These are phyloP conservation scores for Poeciliopsis retropinna DNA, from an alignment of 2,113 vertebrate genomes.

Conservation along the genomic window DNA sequence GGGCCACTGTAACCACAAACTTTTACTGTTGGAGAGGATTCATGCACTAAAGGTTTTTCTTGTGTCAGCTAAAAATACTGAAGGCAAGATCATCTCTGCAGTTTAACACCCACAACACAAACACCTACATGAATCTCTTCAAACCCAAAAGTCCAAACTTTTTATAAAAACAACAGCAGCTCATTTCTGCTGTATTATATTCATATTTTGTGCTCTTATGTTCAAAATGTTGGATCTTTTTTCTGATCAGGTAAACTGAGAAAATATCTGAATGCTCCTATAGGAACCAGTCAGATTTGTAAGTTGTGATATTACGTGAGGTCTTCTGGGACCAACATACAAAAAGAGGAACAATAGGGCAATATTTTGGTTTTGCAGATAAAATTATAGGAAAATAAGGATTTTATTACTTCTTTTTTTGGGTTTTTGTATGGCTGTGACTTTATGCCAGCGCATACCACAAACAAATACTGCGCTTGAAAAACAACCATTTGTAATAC, in stretches of 20 bases:
- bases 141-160: background rate
- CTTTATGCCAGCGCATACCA: too few relatives aligned
- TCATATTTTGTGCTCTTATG: background rate
- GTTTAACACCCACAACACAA: background rate
- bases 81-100: background rate
- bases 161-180: background rate
- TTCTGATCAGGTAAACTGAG: background rate
- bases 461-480: too few relatives aligned
- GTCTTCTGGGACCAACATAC: too few relatives aligned
- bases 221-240: background rate
- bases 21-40: too few relatives aligned
- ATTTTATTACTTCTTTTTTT: too few relatives aligned
- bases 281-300: background rate
- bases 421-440: too few relatives aligned
- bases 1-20: too few relatives aligned
- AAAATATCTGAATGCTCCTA: background rate
- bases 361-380: too few relatives aligned
- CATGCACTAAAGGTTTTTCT: background rate
- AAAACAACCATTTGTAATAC: too few relatives aligned
- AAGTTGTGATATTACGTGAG: background rate
- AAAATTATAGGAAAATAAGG: too few relatives aligned
- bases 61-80: background rate
- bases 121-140: background rate
- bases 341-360: too few relatives aligned
- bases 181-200: background rate